phyloP scores from a whole-genome alignment of 2,113 vertebrate species.

The Motacilla alba region DNA sequence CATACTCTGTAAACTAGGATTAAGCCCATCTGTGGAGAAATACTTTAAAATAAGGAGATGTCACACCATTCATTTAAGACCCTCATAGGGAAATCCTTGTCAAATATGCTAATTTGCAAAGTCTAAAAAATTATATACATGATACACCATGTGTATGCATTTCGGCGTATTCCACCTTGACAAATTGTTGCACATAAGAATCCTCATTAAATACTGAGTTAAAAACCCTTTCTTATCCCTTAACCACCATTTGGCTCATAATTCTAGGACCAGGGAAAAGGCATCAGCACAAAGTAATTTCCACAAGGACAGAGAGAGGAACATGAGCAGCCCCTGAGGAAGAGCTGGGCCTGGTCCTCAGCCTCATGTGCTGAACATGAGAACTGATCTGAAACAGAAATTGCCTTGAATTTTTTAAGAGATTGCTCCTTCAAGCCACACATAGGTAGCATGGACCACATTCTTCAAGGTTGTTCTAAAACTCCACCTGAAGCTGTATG shows the following conservation, averaged over 20 bases:
- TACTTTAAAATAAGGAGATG: background rate
- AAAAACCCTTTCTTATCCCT: background rate
- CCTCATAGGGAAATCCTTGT: background rate
- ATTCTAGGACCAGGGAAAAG: background rate
- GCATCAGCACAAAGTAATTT: background rate
- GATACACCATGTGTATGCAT: accelerated
- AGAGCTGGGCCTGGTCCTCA: background rate
- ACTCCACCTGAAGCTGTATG: background rate
- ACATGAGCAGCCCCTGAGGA: background rate
- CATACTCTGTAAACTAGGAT: background rate
- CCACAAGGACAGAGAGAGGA: accelerated
- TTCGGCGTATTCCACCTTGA: background rate
- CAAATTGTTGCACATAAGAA: background rate
- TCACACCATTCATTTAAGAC: background rate
- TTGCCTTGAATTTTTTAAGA: background rate
- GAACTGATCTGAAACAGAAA: background rate
- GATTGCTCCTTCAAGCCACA: background rate
- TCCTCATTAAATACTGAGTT: background rate
- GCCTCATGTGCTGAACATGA: background rate
- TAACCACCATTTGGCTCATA: background rate
- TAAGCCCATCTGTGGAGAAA: background rate
- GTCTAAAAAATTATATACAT: background rate
- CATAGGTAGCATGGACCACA: background rate
- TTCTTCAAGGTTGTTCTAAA: background rate
- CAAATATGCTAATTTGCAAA: background rate